Base-by-base conservation (phyloP, 2,797 vertebrate genomes). In the Artibeus lituratus region DNA sequence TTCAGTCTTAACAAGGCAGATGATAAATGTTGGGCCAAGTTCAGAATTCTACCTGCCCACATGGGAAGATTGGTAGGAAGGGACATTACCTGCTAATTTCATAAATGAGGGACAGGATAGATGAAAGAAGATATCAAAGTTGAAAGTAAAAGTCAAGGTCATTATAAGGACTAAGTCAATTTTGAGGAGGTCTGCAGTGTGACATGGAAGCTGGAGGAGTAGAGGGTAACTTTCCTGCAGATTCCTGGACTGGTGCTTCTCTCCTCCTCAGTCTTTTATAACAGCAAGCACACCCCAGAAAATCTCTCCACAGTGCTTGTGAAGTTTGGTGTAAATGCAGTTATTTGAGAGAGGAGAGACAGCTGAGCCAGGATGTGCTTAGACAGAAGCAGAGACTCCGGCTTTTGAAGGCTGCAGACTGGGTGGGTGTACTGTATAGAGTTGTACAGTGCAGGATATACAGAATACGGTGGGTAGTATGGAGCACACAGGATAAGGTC, bases 271-370 rank as follows among this genome's bases (percentile, higher is more conserved):
- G 24, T 37, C 69, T 55, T 32, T 47, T n/a, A 67, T 0, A 65
- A 37, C 22, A 42, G 82, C 19, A 24, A 24, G 76, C 3, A 2
- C 3, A 10, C 57, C 49, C 6, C 0, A 26, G 44, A 32, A 4
- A 7, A 2, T 16, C 62, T 44, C 76, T 57, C 24, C 39, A 4
- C 4, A 8, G 87, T 1, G 10, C 78, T 62, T 69, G 39, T 8
- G 11, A 22, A 29, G n/a, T 39, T 15, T 3, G 14, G 12, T 0
- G 7, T 4, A 7, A 15, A 14, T 5, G 32, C 15, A 19, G 24
- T 5, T 72, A 37, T 49, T 67, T 32, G 78, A 47, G 57, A 49
- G 3, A 72, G 76, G n/a, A 92, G 67, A 78, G 73, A 47, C 1
- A 12, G 21, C n/a, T 7, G 65, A 73, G 47, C 42, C 88, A n/a